These are phyloP conservation scores for Delphinus delphis DNA, from an alignment of 2,113 vertebrate genomes.

Conservation along the genomic window DNA sequence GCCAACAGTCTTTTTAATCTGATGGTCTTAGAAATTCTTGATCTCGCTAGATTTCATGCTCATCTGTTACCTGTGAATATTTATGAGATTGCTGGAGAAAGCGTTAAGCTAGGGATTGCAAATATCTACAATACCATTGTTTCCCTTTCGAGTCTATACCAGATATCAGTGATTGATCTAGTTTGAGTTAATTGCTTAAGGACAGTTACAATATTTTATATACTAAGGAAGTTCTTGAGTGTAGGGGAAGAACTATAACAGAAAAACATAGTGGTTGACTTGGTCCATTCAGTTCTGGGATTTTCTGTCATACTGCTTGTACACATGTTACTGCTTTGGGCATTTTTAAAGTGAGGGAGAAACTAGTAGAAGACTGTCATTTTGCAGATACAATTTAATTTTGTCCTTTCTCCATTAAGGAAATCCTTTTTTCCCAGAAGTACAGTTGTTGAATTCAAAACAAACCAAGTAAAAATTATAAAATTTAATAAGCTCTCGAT, in stretches of 20 bases:
- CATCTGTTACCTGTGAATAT: background rate
- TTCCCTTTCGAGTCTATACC: background rate
- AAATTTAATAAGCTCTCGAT: slow-evolving; percentile 3
- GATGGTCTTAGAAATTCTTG: background rate
- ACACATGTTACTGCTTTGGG: background rate
- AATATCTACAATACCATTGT: background rate
- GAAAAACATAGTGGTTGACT: background rate
- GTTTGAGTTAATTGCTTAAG: background rate
- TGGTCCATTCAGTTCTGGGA: background rate
- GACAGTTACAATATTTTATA: background rate
- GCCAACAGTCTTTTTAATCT: background rate
- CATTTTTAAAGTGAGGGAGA: background rate
- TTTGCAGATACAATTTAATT: background rate
- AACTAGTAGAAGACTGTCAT: background rate
- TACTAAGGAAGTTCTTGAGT: background rate
- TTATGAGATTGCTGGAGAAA: background rate
- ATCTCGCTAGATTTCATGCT: background rate
- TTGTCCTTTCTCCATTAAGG: background rate
- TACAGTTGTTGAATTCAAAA: background rate
- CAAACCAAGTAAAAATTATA: background rate
- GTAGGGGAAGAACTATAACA: background rate
- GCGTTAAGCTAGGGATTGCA: background rate
- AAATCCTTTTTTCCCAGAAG: background rate
- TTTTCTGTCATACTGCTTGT: background rate
- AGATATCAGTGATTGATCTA: background rate